A percentile compares a stretch with the other conserved stretches of the same genome.
These are phyloP conservation scores for Cylindroiulus punctatus DNA, from an alignment of 2,888 invertebrate species.

Conservation along the genomic window DNA sequence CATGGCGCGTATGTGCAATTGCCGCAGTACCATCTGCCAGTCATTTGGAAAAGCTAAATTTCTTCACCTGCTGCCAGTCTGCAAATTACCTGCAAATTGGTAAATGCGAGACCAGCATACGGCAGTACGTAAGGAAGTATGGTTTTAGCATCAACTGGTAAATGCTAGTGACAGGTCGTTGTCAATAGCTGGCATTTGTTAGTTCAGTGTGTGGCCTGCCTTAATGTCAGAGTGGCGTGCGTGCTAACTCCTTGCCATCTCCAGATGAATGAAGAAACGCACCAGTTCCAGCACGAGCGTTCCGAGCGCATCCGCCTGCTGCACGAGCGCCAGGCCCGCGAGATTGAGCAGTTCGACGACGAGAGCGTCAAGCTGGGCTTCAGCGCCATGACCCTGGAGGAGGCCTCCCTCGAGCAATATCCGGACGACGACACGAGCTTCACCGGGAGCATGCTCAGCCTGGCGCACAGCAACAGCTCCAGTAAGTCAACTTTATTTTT, in stretches of 20 bases:
- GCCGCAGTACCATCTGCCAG: no score
- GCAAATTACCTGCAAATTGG: no score
- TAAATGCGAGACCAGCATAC: no score
- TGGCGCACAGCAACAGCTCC: slow-evolving; percentile 94
- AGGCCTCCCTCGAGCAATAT: slow-evolving; percentile 88
- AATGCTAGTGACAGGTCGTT: no score
- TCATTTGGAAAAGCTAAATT: no score
- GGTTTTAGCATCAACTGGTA: no score
- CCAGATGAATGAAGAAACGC: slow-evolving; percentile 92
- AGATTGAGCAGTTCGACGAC: slow-evolving; percentile 92
- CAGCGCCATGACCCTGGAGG: slow-evolving; percentile 90
- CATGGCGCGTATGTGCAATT: no score
- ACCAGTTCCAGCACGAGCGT: slow-evolving; percentile 90
- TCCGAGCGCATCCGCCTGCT: slow-evolving; percentile 88
- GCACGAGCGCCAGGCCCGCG: slow-evolving; percentile 88
- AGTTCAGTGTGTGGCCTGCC: no score
- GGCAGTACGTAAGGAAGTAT: no score
- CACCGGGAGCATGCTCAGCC: slow-evolving; percentile 90
- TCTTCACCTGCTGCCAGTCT: no score
- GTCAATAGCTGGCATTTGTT: no score
- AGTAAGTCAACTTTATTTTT: slow-evolving; percentile 62
- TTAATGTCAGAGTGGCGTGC: no score
- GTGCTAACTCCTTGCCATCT: background rate
- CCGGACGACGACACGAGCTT: slow-evolving; percentile 87
- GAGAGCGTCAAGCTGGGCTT: slow-evolving; percentile 94